Evolutionary conservation across 2,113 vertebrate genomes (phyloP).

Genomic region (Paradoxurus hermaphroditus): DNA sequence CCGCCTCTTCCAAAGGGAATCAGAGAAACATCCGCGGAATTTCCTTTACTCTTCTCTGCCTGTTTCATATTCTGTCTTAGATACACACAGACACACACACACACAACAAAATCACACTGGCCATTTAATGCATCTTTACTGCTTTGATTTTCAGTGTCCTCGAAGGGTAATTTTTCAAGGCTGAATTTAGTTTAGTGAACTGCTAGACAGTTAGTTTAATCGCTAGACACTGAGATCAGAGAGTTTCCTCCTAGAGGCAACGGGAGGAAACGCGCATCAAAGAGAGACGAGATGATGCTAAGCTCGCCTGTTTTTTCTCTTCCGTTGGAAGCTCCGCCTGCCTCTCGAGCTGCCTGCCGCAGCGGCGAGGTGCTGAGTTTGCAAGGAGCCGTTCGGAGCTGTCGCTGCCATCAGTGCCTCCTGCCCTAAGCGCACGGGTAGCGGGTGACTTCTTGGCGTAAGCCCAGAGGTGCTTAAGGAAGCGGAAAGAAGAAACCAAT

Average conservation of each 20-base stretch:
- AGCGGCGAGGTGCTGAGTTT: not conserved
- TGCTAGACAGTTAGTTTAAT: constrained; percentile 14
- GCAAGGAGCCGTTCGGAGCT: not conserved
- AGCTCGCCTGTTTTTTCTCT: not conserved
- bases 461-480: not conserved
- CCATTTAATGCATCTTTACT: not conserved
- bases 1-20: not conserved
- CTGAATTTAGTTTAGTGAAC: not conserved
- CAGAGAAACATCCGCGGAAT: not conserved
- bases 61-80: not conserved
- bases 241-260: constrained; percentile 14
- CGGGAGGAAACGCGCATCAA: not conserved
- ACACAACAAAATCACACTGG: not conserved
- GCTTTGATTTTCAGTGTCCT: not conserved
- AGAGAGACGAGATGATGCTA: not conserved
- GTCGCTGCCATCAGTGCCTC: not conserved
- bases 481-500: not conserved
- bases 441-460: not conserved
- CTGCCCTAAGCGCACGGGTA: not conserved
- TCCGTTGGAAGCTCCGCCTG: not conserved
- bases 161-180: not conserved
- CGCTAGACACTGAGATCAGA: constrained; percentile 6
- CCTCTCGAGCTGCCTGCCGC: not conserved
- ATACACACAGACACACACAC: not conserved
- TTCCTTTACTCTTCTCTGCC: not conserved